phyloP scores from a whole-genome alignment of 2,888 invertebrate genomes.

The Cantharis rustica region DNA sequence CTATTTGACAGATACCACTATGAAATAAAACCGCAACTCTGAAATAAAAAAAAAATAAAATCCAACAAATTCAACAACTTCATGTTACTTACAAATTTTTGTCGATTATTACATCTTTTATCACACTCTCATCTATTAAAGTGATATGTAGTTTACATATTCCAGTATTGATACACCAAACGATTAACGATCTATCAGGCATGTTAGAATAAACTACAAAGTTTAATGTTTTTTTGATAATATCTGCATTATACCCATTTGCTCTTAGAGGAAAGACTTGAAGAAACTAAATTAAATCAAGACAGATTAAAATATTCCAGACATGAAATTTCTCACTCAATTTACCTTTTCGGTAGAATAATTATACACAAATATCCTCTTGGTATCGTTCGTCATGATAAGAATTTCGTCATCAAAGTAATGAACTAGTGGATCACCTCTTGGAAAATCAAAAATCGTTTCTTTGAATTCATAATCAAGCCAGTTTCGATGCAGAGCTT shows the following conservation, averaged over 20 bases:
- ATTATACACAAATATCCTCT: not conserved
- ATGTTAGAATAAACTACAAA: not conserved
- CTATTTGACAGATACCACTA: too few relatives aligned
- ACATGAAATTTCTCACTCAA: not conserved
- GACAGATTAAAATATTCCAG: not conserved
- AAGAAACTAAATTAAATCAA: not conserved
- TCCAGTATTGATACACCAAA: not conserved
- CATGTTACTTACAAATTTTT: not conserved
- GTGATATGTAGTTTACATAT: not conserved
- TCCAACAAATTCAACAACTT: not conserved
- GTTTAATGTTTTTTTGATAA: not conserved
- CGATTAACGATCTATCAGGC: not conserved
- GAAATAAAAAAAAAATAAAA: not conserved
- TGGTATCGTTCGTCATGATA: not conserved
- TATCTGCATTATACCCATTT: not conserved
- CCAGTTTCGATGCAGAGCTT: not conserved
- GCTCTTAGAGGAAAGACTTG: not conserved
- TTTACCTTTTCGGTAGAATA: not conserved
- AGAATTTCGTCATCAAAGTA: not conserved
- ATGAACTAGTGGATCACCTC: not conserved
- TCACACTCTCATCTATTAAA: not conserved
- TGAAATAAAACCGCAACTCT: not conserved
- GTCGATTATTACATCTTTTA: not conserved
- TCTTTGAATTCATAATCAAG: too few relatives aligned
- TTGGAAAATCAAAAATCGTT: not conserved